Percentiles rank a stretch among this genome's conserved stretches.
phyloP scores from a whole-genome alignment of 2,797 vertebrate genomes.

The Erpetoichthys calabaricus region DNA sequence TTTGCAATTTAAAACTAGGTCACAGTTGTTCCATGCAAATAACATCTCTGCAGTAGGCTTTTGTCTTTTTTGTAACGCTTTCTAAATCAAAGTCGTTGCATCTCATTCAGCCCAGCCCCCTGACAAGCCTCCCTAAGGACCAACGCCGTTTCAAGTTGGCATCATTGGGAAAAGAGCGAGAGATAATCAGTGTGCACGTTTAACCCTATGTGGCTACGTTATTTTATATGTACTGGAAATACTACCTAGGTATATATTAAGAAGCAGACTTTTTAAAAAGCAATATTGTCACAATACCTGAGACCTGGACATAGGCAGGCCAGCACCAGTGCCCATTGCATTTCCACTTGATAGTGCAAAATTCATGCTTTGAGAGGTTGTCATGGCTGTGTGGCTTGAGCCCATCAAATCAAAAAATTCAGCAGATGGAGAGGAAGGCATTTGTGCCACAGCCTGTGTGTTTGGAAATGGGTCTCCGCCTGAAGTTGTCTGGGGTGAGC shows the following conservation, averaged over 20 bases:
- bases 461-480: conserved; percentile 53
- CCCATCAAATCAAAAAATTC: conserved; percentile 86
- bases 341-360: conserved; percentile 75
- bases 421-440: conserved; percentile 49
- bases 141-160: conserved; percentile 23
- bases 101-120: conserved; percentile 36
- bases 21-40: conserved; percentile 45
- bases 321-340: conserved; percentile 43
- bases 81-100: conserved; percentile 37
- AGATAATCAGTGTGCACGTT: conserved; percentile 21
- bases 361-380: conserved; percentile 82
- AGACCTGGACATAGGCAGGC: conserved; percentile 69
- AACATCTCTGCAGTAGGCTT: conserved; percentile 26
- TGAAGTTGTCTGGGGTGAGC: conserved; percentile 34
- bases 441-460: conserved; percentile 37
- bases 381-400: conserved; percentile 66
- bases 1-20: conserved; percentile 43
- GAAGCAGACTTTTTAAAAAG: no score
- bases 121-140: conserved; percentile 29
- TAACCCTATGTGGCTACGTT: no score
- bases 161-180: conserved; percentile 5
- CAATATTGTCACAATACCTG: conserved; percentile 52
- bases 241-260: no score
- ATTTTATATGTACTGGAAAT: no score
- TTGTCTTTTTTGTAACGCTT: conserved; percentile 43